These are phyloP conservation scores for Acleris literana DNA, from an alignment of 2,888 invertebrate genomes.

Conservation along the genomic window DNA sequence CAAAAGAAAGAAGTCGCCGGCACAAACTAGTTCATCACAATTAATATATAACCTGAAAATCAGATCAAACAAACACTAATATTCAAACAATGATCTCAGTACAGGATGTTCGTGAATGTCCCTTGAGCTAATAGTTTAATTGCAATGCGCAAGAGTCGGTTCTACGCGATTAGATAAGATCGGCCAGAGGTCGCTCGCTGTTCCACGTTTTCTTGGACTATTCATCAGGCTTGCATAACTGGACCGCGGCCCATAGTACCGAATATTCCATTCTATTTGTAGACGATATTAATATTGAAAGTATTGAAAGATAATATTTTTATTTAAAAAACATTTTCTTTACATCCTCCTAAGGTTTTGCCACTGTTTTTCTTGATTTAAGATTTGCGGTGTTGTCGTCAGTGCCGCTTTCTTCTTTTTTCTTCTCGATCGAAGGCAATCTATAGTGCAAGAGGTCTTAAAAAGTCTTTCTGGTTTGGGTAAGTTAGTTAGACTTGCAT, in stretches of 20 bases:
- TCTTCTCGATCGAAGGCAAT: too few relatives aligned
- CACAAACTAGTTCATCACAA: constrained; percentile 7
- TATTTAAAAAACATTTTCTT: too few relatives aligned
- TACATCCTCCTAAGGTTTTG: too few relatives aligned
- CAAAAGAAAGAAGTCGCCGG: too few relatives aligned
- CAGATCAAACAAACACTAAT: neutral
- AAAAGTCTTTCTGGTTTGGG: too few relatives aligned
- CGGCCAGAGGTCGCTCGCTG: constrained; percentile 65
- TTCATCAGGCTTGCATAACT: constrained; percentile 65
- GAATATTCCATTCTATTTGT: neutral
- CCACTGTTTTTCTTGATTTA: too few relatives aligned
- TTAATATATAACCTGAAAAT: too few relatives aligned
- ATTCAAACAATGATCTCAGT: constrained; percentile 8
- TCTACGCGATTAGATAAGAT: constrained; percentile 62
- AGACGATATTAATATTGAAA: neutral
- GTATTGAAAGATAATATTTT: too few relatives aligned
- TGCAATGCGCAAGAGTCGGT: constrained; percentile 59
- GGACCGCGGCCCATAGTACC: constrained; percentile 47
- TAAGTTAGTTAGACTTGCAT: too few relatives aligned
- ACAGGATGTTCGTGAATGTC: constrained; percentile 47
- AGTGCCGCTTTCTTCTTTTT: too few relatives aligned
- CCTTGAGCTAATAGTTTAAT: constrained; percentile 67
- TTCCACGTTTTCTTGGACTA: constrained; percentile 61
- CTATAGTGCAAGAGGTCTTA: too few relatives aligned
- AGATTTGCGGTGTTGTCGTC: too few relatives aligned